Evolutionary conservation across 1,140 invertebrate species (phyloP).

Genomic region (Pseudomyrmex concolor): DNA sequence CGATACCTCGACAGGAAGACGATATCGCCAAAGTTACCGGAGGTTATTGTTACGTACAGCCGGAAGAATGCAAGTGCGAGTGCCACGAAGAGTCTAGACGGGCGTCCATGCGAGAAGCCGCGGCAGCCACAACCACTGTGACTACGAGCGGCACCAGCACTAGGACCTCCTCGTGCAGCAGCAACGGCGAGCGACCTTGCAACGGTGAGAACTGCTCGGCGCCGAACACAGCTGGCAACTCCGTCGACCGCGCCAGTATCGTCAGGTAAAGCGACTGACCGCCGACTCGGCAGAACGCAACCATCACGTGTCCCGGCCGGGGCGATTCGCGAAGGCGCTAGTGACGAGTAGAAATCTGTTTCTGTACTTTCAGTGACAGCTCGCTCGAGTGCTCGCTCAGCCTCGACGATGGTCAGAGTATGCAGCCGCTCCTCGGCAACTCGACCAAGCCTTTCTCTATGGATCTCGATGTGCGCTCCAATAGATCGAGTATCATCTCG

Average conservation of each 20-base stretch:
- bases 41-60: constrained; percentile 91
- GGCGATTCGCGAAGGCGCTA: constrained; percentile 67
- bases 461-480: constrained; percentile 86
- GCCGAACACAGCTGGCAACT: constrained; percentile 57
- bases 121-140: background rate
- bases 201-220: constrained; percentile 65
- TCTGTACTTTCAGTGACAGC: constrained; percentile 86
- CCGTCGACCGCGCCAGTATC: constrained; percentile 76
- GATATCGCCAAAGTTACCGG: constrained; percentile 68
- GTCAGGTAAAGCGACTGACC: constrained; percentile 79
- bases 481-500: constrained; percentile 86
- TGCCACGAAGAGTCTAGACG: constrained; percentile 88
- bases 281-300: constrained; percentile 60
- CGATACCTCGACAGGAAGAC: constrained; percentile 87
- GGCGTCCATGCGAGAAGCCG: constrained; percentile 77
- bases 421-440: constrained; percentile 74
- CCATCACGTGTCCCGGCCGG: constrained; percentile 36
- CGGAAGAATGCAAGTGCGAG: constrained; percentile 92
- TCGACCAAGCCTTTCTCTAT: constrained; percentile 84
- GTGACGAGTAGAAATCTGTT: constrained; percentile 84
- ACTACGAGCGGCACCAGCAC: constrained; percentile 20
- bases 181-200: constrained; percentile 68
- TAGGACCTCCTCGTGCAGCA: constrained; percentile 71
- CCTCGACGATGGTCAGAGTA: constrained; percentile 74
- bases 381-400: constrained; percentile 83